Evolutionary conservation across 1,140 invertebrate species (phyloP).

Genomic region (Drosophila kepulauana): DNA sequence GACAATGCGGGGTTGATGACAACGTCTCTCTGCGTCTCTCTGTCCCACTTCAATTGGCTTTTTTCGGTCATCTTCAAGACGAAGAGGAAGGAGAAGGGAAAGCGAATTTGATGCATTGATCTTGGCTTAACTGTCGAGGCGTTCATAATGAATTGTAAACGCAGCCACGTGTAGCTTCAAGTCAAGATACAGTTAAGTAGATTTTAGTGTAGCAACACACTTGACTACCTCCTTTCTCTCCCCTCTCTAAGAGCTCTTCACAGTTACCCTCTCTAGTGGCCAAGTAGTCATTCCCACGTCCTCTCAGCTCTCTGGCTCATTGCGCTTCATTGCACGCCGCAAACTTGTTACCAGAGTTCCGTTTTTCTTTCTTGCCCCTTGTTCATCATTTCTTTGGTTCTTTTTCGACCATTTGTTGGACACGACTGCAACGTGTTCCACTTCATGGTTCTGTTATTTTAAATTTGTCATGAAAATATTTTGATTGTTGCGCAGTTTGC

Average conservation of each 20-base stretch:
- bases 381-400: conserved; percentile 8
- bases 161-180: conserved; percentile 60
- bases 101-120: conserved; percentile 36
- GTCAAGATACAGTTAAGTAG: conserved; percentile 32
- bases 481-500: conserved; percentile 70
- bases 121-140: conserved; percentile 54
- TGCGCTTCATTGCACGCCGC: conserved; percentile 58
- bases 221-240: not conserved
- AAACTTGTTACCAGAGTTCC: conserved; percentile 51
- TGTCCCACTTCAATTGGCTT: conserved; percentile 57
- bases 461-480: conserved; percentile 84
- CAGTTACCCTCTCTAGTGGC: conserved; percentile 7
- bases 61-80: conserved; percentile 46
- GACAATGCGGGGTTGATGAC: conserved; percentile 57
- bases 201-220: conserved; percentile 17
- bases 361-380: conserved; percentile 1
- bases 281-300: conserved; percentile 14
- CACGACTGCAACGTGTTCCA: conserved; percentile 71
- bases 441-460: conserved; percentile 78
- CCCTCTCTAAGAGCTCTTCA: conserved; percentile 20
- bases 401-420: conserved; percentile 58
- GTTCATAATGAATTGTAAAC: conserved; percentile 79
- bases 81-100: no score
- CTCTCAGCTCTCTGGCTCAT: conserved; percentile 34
- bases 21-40: conserved; percentile 26